A percentile compares a stretch with the other conserved stretches of the same genome.
phyloP scores from a whole-genome alignment of 2,113 vertebrate genomes.

The Scartelaos histophorus region DNA sequence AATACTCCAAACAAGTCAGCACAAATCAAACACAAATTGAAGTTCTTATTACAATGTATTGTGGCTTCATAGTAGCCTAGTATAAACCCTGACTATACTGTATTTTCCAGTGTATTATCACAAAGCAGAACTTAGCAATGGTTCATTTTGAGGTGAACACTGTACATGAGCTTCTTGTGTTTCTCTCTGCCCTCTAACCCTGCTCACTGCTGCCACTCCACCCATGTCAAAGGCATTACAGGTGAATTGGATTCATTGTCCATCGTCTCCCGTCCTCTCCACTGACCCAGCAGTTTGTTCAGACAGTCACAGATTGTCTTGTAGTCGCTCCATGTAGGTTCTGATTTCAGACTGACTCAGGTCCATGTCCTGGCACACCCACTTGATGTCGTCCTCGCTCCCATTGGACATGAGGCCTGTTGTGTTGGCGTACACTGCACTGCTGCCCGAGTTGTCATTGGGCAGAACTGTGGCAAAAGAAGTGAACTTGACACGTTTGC shows the following conservation, averaged over 20 bases:
- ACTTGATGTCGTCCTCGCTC: slow-evolving; percentile 93
- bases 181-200: slow-evolving; percentile 11
- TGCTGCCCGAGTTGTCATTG: slow-evolving; percentile 80
- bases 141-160: slow-evolving; percentile 52
- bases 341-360: slow-evolving; percentile 90
- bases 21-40: slow-evolving; percentile 11
- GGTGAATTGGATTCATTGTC: slow-evolving; percentile 77
- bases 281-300: slow-evolving; percentile 61
- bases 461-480: slow-evolving; percentile 93
- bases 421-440: slow-evolving; percentile 86
- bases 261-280: slow-evolving; percentile 70
- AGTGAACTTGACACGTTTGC: slow-evolving; percentile 96
- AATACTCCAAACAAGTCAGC: slow-evolving; percentile 33
- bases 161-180: slow-evolving; percentile 18
- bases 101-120: slow-evolving; percentile 38
- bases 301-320: slow-evolving; percentile 91
- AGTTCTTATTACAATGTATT: slow-evolving; percentile 1
- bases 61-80: slow-evolving; percentile 36
- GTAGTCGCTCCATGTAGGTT: slow-evolving; percentile 96
- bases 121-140: slow-evolving; percentile 57
- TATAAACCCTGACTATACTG: slow-evolving; percentile 61
- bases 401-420: slow-evolving; percentile 86
- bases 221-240: slow-evolving; percentile 81
- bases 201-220: slow-evolving; percentile 28
- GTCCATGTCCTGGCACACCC: slow-evolving; percentile 97